Evolutionary conservation across 2,797 vertebrate genomes (phyloP), one percentile per base, ranked within the genome.

Genomic region (Coracias cyanogaster): DNA sequence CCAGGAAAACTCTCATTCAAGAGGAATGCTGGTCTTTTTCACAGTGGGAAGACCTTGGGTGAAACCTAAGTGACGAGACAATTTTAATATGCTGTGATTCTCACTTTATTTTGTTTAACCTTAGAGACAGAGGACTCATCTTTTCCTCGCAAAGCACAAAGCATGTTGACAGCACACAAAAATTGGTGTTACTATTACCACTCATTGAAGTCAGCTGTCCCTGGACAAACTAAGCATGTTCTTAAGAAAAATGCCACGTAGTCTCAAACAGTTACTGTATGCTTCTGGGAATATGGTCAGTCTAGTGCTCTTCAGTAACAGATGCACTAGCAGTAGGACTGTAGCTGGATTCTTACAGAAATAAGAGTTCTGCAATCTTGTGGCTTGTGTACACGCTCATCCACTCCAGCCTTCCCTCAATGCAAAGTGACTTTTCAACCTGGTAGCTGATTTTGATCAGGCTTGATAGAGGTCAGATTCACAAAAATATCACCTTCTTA

Each of bases 321-420:
- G 37, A 65, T 41, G 26, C 57, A 29, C 33, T 33, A 65, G 66
- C 26, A 65, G 61, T 41, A 14, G 15, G 61, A 61, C 9, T 24
- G 13, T 33, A 88, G 51, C 2, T 0, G 0, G 29, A 51, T 37
- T 64, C n/a, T 73, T 48, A 28, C 0, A 1, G 76, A 79, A 89
- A 79, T 37, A 46, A 79, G 57, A 55, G 9, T 74, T 61, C 39
- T 28, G 57, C 18, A 35, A 29, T 65, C 46, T 55, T 41, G 35
- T 3, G 7, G 55, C 46, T 33, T 37, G 7, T 67, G 55, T 10
- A 15, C 35, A 33, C 43, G 15, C 31, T 84, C 7, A 0, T 13
- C 65, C 3, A 3, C 48, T 46, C 35, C 80, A 93, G 54, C 39
- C 35, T 78, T 54, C 51, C 48, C 29, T 46, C 35, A 69, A 67